Evolutionary conservation across 2,797 vertebrate species (phyloP).

Genomic region (Synanceia verrucosa): DNA sequence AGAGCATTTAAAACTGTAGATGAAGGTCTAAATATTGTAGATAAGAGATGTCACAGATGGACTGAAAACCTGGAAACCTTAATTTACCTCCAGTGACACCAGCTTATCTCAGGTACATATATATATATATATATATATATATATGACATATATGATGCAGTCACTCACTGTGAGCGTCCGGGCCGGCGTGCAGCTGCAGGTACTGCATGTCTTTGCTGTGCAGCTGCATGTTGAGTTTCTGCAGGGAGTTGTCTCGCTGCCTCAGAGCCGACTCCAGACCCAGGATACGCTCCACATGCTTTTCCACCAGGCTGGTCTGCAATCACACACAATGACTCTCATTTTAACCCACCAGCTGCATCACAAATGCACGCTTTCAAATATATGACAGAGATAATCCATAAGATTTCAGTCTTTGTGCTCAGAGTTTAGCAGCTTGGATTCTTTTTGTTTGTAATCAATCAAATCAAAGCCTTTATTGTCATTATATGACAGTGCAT

Average conservation of each 20-base stretch:
- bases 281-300: conserved; percentile 92
- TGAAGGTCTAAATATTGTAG: no score
- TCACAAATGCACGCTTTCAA: neutral
- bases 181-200: conserved; percentile 87
- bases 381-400: neutral
- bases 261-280: conserved; percentile 90
- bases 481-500: no score
- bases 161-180: conserved; percentile 82
- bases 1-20: no score
- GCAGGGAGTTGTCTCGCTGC: conserved; percentile 88
- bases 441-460: no score
- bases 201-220: conserved; percentile 92
- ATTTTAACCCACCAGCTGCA: neutral
- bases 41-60: no score
- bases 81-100: no score
- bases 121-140: neutral
- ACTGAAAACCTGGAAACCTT: no score
- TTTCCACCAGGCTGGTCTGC: conserved; percentile 93
- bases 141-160: no score
- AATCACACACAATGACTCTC: neutral
- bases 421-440: no score
- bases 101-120: no score
- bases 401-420: no score
- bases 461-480: no score
- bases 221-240: conserved; percentile 88